Evolutionary conservation across 2,797 vertebrate genomes (phyloP).

Genomic region (Poecile montanus): DNA sequence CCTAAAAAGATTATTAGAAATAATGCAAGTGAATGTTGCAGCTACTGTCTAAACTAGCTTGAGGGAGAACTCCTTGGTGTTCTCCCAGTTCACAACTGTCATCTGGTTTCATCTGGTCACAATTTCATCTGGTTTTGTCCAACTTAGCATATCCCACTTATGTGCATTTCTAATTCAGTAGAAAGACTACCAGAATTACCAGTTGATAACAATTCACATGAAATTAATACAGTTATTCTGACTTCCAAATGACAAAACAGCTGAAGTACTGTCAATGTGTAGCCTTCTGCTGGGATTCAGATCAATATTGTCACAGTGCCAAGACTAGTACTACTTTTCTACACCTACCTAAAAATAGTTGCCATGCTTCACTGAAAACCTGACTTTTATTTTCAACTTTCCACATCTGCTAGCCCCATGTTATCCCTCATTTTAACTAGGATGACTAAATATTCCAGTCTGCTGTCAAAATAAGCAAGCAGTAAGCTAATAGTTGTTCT

Average conservation of each 20-base stretch:
- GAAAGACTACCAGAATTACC: background rate
- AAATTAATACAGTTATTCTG: background rate
- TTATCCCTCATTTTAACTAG: background rate
- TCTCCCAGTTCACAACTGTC: too few species aligned
- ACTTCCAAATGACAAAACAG: background rate
- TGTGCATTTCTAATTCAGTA: background rate
- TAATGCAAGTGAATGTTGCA: background rate
- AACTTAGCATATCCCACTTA: background rate
- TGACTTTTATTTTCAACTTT: conserved; percentile 8
- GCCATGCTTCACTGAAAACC: background rate
- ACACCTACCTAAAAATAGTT: conserved; percentile 48
- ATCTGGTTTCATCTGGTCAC: too few species aligned
- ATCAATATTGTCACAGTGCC: conserved; percentile 20
- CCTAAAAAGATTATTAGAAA: background rate
- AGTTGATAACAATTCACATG: background rate
- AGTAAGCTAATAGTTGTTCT: background rate
- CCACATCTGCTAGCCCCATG: background rate
- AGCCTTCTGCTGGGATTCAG: conserved; percentile 27
- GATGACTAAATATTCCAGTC: background rate
- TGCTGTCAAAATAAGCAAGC: background rate
- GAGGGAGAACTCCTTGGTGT: background rate
- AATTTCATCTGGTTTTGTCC: background rate
- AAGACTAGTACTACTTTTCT: conserved; percentile 46
- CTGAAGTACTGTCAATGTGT: background rate
- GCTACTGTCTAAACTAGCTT: background rate